Evolutionary conservation across 2,113 vertebrate genomes (phyloP), one percentile per base, ranked within the genome.

Genomic region (Tachycineta bicolor): DNA sequence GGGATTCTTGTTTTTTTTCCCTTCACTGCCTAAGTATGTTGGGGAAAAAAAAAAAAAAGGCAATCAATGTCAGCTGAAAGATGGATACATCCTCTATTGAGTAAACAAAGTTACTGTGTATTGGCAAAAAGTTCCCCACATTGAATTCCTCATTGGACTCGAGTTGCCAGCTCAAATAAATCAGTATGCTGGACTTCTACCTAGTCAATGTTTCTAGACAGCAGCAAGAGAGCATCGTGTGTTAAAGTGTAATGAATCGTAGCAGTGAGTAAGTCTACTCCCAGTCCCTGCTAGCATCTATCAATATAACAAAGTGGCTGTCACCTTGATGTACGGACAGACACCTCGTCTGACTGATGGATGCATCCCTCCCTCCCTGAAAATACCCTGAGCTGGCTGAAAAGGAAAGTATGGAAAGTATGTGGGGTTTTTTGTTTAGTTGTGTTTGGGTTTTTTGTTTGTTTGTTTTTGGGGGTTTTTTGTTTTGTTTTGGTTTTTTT

Each of bases 31-130:
- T 37, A 21, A 34, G 12, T 23, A 89, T 50, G 33, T 49, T n/a
- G n/a, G n/a, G 10, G 10, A 37, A 67, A 93, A 52, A 90, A 96
- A 91, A 83, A 75, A 86, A 80, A 56, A 6, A 37, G 75, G 14
- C 56, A 85, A 93, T 95, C 95, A 77, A 87, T 87, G 63, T n/a
- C 41, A 62, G 41, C 78, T 92, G 87, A 97, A 95, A 90, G 94
- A 97, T 80, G 56, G 90, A 90, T 96, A 65, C 64, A 67, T 82
- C 53, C 33, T 82, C 60, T 79, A 75, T 41, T 65, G 71, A 90
- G 88, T 87, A 97, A 97, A 95, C 91, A 95, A 95, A 96, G 89
- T 91, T 91, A 95, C 87, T 90, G 47, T 22, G 15, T 74, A 95
- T 96, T 93, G 96, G 89, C 96, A 93, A 92, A 92, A 97, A 96